Conservation (phyloP, 2,113 vertebrate species). For the Phocoena phocoena region DNA sequence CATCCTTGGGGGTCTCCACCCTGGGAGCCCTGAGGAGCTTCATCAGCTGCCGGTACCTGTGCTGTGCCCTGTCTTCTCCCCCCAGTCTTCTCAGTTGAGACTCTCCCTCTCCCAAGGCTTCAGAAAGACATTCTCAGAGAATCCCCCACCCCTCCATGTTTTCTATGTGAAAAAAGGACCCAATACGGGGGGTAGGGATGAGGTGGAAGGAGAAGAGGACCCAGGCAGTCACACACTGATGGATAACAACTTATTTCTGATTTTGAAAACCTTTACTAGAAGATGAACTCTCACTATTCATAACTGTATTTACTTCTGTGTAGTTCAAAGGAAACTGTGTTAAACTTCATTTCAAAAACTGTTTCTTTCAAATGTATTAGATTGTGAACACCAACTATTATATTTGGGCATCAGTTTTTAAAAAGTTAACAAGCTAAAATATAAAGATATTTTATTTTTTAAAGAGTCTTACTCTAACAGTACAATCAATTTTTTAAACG, state of each 20-base stretch:
- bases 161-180: neutral
- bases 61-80: too few relatives aligned
- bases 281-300: neutral
- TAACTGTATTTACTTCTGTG: neutral
- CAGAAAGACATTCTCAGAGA: neutral
- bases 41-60: neutral
- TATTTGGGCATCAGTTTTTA: neutral
- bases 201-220: neutral
- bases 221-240: neutral
- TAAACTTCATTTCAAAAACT: too few relatives aligned
- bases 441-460: neutral
- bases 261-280: neutral
- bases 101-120: neutral
- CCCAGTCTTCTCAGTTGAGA: neutral
- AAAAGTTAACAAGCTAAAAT: neutral
- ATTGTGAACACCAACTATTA: neutral
- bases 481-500: neutral
- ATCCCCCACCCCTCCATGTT: neutral
- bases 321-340: neutral
- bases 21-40: accelerated
- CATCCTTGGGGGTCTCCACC: neutral
- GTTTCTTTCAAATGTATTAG: neutral
- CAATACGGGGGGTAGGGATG: accelerated
- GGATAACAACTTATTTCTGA: neutral
- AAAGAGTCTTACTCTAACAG: neutral